phyloP scores from a whole-genome alignment of 2,113 vertebrate species.

The Bos taurus region ARS-UCD2.0 NC_037357.1:117348501-117349000 shows the following conservation, averaged over 20 bases:
- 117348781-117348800: neutral
- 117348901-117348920: neutral
- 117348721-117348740: neutral
- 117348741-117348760: neutral
- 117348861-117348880: neutral
- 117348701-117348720: neutral
- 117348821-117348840: neutral
- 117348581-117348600: neutral
- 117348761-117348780: slow-evolving; percentile 16
- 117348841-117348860: neutral
- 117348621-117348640: neutral
- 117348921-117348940: neutral
- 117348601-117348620: neutral
- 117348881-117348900: neutral
- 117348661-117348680: slow-evolving; percentile 1
- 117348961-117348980: neutral
- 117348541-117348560: neutral
- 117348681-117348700: neutral
- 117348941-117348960: neutral
- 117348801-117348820: neutral
- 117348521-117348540: neutral
- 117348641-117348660: slow-evolving; percentile 26
- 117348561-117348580: neutral
- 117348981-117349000: neutral
- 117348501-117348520: neutral